Percentiles rank a stretch among this genome's conserved stretches.
phyloP scores from a whole-genome alignment of 30 jellyfish, hydroid and myxozoan genomes.

The Haliclystus octoradiatus region DNA sequence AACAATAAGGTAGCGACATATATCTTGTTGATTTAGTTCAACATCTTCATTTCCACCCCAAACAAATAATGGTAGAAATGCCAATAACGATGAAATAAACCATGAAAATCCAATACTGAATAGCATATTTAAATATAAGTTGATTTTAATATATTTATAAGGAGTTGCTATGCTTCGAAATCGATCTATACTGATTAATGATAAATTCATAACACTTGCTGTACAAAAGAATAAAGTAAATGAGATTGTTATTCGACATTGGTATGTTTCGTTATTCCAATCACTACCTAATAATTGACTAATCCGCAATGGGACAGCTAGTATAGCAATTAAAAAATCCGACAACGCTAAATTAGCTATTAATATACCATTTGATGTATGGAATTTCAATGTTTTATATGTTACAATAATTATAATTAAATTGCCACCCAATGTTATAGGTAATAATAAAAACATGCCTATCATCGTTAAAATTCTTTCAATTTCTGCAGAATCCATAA shows the following conservation, averaged over 20 bases:
- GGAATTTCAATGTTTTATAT: conserved; percentile 11
- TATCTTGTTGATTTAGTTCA: not conserved
- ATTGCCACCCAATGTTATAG: conserved; percentile 29
- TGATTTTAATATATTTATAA: conserved; percentile 19
- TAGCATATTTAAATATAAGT: not conserved
- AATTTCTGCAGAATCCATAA: conserved; percentile 1
- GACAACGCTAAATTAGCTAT: conserved; percentile 44
- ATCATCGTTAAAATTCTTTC: not conserved
- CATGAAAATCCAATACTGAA: conserved; percentile 19
- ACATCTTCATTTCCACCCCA: conserved; percentile 8
- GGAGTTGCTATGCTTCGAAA: conserved; percentile 44
- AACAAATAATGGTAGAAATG: conserved; percentile 30
- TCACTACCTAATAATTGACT: conserved; percentile 19
- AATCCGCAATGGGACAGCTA: conserved; percentile 44
- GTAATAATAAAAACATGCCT: conserved; percentile 25
- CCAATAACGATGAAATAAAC: conserved; percentile 16
- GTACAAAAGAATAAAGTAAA: conserved; percentile 39
- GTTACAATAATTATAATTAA: conserved; percentile 22
- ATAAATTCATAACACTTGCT: conserved; percentile 36
- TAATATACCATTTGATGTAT: conserved; percentile 22
- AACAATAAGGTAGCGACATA: conserved; percentile 34
- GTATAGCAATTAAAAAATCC: conserved; percentile 26
- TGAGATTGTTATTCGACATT: conserved; percentile 26
- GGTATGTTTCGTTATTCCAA: conserved; percentile 19
- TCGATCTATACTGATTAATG: conserved; percentile 44